Conservation (phyloP, 2,797 vertebrate genomes). For the Enteromius treurensis region DNA sequence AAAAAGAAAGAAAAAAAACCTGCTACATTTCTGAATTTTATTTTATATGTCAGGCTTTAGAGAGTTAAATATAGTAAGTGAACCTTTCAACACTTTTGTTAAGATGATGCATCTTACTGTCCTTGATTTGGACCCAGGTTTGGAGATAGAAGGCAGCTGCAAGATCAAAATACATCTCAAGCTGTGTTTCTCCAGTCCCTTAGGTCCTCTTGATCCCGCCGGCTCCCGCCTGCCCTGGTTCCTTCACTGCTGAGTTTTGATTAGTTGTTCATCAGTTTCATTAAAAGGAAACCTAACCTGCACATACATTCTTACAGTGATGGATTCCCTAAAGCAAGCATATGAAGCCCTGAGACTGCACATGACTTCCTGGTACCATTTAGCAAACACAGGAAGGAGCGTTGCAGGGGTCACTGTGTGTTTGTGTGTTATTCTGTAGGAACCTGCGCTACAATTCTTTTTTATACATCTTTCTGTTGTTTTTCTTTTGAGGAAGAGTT, state of each 20-base stretch:
- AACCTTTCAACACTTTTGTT: background rate
- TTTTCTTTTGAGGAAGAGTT: constrained; percentile 21
- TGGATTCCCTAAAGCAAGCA: constrained; percentile 65
- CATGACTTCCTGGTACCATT: constrained; percentile 62
- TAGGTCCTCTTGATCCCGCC: constrained; percentile 27
- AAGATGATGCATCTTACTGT: constrained; percentile 27
- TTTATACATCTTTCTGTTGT: background rate
- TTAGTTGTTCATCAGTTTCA: constrained; percentile 74
- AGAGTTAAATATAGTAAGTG: background rate
- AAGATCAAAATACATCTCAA: constrained; percentile 30
- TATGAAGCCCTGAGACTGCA: constrained; percentile 66
- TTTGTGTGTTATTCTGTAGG: constrained; percentile 31
- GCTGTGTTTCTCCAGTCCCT: constrained; percentile 40
- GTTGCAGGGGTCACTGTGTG: constrained; percentile 65
- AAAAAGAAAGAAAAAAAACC: background rate
- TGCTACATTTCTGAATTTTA: background rate
- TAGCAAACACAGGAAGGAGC: constrained; percentile 68
- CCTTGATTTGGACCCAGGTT: constrained; percentile 39
- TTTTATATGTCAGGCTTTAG: background rate
- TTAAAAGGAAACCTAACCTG: constrained; percentile 73
- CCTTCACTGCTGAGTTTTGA: constrained; percentile 64
- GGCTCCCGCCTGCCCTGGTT: constrained; percentile 43
- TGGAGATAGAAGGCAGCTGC: constrained; percentile 49
- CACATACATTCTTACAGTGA: constrained; percentile 64
- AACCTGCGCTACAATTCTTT: constrained; percentile 24